Conservation (phyloP, 2,888 invertebrate species). For the Drosophila anceps region DNA sequence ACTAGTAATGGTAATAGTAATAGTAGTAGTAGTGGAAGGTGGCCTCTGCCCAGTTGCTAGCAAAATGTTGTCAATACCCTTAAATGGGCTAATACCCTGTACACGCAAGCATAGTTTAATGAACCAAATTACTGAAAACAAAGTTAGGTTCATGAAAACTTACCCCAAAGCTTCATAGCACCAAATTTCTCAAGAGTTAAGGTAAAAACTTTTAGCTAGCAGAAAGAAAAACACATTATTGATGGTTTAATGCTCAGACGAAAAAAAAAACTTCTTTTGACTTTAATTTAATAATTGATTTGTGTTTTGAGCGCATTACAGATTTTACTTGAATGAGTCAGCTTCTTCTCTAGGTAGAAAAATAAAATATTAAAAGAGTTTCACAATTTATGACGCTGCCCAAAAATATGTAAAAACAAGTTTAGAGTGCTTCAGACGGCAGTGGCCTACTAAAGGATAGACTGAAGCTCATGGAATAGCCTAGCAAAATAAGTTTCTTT, state of each 20-base stretch:
- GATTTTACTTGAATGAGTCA: not conserved
- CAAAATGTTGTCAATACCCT: not conserved
- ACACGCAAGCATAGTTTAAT: not conserved
- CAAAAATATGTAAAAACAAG: too few relatives aligned
- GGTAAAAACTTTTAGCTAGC: not conserved
- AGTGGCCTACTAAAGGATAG: too few relatives aligned
- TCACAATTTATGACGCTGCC: too few relatives aligned
- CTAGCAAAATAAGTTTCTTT: too few relatives aligned
- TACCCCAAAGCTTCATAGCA: not conserved
- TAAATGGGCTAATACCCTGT: not conserved
- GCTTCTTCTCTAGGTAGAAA: not conserved
- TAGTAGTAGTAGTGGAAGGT: too few relatives aligned
- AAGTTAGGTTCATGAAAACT: too few relatives aligned
- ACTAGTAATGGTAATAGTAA: not conserved
- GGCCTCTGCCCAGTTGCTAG: too few relatives aligned
- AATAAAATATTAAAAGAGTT: too few relatives aligned
- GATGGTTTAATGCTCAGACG: not conserved
- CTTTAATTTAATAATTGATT: not conserved
- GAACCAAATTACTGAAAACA: not conserved
- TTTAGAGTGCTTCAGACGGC: too few relatives aligned
- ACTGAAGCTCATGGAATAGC: too few relatives aligned
- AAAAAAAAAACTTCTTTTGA: not conserved
- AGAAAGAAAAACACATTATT: not conserved
- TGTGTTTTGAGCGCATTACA: not conserved
- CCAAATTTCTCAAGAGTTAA: not conserved